Evolutionary conservation across 2,113 vertebrate genomes (phyloP).

Genomic region (Anas platyrhynchos): DNA sequence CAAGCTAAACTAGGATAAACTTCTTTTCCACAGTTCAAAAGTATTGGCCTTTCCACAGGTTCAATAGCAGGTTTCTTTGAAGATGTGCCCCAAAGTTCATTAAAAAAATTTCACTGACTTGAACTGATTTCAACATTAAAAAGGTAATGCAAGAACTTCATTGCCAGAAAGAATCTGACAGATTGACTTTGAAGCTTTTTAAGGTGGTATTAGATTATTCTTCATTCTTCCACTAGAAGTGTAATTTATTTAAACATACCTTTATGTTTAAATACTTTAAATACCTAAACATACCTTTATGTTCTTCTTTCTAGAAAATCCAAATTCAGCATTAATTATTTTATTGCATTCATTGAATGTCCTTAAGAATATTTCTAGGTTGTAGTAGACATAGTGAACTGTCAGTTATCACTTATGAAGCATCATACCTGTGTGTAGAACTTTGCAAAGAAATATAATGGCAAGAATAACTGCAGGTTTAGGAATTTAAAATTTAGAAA

Average conservation of each 20-base stretch:
- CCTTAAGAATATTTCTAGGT: background rate
- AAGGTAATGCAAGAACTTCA: slow-evolving; percentile 74
- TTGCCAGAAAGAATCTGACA: slow-evolving; percentile 73
- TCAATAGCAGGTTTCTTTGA: slow-evolving; percentile 83
- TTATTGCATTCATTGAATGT: background rate
- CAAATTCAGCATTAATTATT: background rate
- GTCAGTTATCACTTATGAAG: background rate
- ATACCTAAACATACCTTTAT: background rate
- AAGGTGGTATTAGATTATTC: slow-evolving; percentile 72
- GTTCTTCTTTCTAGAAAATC: background rate
- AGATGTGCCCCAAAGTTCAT: slow-evolving; percentile 85
- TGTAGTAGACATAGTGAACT: background rate
- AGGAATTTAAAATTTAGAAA: background rate
- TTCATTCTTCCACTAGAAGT: slow-evolving; percentile 43
- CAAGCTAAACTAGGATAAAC: slow-evolving; percentile 77
- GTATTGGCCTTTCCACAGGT: slow-evolving; percentile 68
- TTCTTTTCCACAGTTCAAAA: slow-evolving; percentile 79
- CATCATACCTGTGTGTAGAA: background rate
- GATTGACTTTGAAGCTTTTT: slow-evolving; percentile 78
- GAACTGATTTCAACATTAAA: slow-evolving; percentile 79
- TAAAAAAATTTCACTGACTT: slow-evolving; percentile 85
- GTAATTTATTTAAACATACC: background rate
- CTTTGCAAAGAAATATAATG: background rate
- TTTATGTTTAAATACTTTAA: background rate
- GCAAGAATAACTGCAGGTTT: background rate